phyloP scores from a whole-genome alignment of 2,113 vertebrate genomes.

The Alces alces region DNA sequence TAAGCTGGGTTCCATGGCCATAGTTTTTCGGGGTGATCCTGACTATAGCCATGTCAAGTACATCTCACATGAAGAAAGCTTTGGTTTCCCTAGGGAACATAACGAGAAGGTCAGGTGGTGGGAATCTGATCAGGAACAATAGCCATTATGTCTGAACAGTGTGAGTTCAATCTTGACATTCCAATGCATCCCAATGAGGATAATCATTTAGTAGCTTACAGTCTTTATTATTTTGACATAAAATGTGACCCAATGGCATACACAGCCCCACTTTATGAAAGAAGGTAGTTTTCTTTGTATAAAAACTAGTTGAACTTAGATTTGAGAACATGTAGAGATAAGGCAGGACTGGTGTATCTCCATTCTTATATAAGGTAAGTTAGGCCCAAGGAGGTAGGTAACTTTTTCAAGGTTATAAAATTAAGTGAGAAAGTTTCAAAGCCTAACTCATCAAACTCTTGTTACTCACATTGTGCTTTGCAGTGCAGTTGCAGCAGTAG shows the following conservation, averaged over 20 bases:
- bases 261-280: not conserved
- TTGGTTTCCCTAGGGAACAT: not conserved
- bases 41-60: not conserved
- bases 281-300: not conserved
- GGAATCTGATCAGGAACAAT: not conserved
- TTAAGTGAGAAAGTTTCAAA: not conserved
- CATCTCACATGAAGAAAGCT: not conserved
- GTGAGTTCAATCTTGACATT: not conserved
- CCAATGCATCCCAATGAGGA: not conserved
- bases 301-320: not conserved
- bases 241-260: not conserved
- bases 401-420: not conserved
- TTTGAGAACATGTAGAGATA: not conserved
- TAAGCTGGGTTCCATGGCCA: not conserved
- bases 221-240: not conserved
- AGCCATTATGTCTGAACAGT: not conserved
- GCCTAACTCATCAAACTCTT: not conserved
- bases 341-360: not conserved
- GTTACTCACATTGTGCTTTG: too few relatives aligned
- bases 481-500: not conserved
- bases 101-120: not conserved
- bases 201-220: not conserved
- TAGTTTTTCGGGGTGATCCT: not conserved
- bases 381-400: not conserved
- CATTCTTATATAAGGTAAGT: not conserved